Evolutionary conservation across 2,888 invertebrate species (phyloP).

Genomic region (Biston stratarius): DNA sequence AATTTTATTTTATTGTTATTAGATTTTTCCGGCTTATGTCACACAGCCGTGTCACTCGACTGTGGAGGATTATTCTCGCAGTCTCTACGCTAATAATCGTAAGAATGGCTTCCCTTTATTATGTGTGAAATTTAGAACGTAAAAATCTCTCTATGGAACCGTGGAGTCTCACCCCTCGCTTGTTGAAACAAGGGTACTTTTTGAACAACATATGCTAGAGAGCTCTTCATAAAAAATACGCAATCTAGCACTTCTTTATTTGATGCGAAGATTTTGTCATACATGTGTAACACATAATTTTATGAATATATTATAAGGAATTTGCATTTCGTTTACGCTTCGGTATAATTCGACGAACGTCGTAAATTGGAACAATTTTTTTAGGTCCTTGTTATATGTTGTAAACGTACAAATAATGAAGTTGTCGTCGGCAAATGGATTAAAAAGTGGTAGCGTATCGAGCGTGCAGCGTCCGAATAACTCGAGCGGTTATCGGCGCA

Average conservation of each 20-base stretch:
- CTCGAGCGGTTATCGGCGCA: conserved; percentile 82
- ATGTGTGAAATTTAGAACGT: conserved; percentile 84
- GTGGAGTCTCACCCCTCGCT: conserved; percentile 53
- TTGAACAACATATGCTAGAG: conserved; percentile 49
- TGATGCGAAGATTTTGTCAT: conserved; percentile 70
- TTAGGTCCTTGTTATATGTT: conserved; percentile 40
- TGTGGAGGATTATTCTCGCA: conserved; percentile 84
- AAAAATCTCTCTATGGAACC: conserved; percentile 60
- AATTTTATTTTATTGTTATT: conserved; percentile 87
- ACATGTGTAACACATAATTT: conserved; percentile 74
- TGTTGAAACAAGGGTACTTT: conserved; percentile 60
- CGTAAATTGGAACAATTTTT: conserved; percentile 34
- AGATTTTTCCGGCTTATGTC: conserved; percentile 86
- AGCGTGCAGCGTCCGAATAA: conserved; percentile 82
- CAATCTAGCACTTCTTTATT: conserved; percentile 70
- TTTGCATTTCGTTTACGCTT: conserved; percentile 65
- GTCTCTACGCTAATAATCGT: conserved; percentile 85
- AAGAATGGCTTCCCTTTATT: conserved; percentile 85
- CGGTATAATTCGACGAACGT: conserved; percentile 22
- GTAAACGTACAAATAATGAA: conserved; percentile 78
- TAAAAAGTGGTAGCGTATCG: conserved; percentile 80
- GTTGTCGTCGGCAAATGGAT: conserved; percentile 80
- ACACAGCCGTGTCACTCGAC: conserved; percentile 77
- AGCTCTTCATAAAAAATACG: conserved; percentile 68
- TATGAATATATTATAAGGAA: conserved; percentile 78